phyloP scores from a whole-genome alignment of 1,140 invertebrate species.

The Acromyrmex heyeri region DNA sequence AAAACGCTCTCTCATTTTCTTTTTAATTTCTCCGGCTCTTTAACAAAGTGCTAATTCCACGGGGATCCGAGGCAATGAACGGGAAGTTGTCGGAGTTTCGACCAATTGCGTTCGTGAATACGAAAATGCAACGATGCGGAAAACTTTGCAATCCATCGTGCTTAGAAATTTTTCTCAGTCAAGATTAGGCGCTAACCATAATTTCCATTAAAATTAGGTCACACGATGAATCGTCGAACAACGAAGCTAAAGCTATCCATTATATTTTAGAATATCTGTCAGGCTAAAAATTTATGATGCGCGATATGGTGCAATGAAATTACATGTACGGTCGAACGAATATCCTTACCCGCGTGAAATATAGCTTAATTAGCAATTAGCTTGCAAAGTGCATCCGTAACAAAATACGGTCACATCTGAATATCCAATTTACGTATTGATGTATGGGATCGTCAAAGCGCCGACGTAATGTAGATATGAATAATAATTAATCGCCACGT shows the following conservation, averaged over 20 bases:
- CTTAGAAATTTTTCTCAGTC: background rate
- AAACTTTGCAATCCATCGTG: slow-evolving; percentile 16
- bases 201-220: slow-evolving; percentile 7
- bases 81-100: slow-evolving; percentile 54
- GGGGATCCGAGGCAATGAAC: slow-evolving; percentile 27
- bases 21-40: slow-evolving; percentile 65
- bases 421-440: slow-evolving; percentile 67
- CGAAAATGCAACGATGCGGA: slow-evolving; percentile 37
- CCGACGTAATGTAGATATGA: slow-evolving; percentile 67
- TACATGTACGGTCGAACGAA: slow-evolving; percentile 33
- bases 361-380: slow-evolving; percentile 64
- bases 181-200: background rate
- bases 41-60: slow-evolving; percentile 58
- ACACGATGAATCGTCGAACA: background rate
- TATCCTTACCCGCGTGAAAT: slow-evolving; percentile 44
- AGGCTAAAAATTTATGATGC: slow-evolving; percentile 28
- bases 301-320: slow-evolving; percentile 41
- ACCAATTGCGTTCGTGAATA: slow-evolving; percentile 55
- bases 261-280: slow-evolving; percentile 12
- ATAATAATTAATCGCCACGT: slow-evolving; percentile 76
- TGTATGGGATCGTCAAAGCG: slow-evolving; percentile 46
- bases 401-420: slow-evolving; percentile 63
- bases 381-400: slow-evolving; percentile 62
- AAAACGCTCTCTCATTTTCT: slow-evolving; percentile 47
- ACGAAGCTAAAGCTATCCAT: background rate